Evolutionary conservation across 1,140 invertebrate species (phyloP), one percentile per base, ranked within the genome.

Genomic region (Glomeris maerens): DNA sequence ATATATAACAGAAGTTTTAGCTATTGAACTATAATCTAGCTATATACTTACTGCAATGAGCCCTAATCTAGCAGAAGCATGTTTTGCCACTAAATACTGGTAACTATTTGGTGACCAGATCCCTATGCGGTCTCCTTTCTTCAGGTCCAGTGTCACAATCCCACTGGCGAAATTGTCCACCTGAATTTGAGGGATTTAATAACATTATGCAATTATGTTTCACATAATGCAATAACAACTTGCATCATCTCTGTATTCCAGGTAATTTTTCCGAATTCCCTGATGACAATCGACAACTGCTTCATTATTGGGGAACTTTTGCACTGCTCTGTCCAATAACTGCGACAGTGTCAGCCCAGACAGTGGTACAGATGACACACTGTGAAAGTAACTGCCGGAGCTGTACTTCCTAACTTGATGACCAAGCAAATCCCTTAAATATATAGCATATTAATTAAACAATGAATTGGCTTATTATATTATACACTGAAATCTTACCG

Each of bases 41-140:
- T n/a, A n/a, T n/a, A n/a, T n/a, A n/a, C n/a, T 71, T 70, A 88
- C 91, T 49, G 83, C 65, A 51, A 92, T 75, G 0, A 92, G 65
- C 0, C 93, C 94, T 7, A 79, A 78, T 55, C 87, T 78, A 0
- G 81, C 78, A 2, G 83, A 78, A 1, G 81, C 91, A 54, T 87
- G 70, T 57, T 82, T 74, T 0, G 78, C 71, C 0, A 93, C 59
- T 2, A 84, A 71, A 90, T 91, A 98, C 59, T 86, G 79, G 3
- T 78, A 61, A 23, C 74, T 73, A 66, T 96, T 98, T 0, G 90
- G 88, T 0, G 80, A 78, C 84, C 86, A 95, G 13, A 97, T 71
- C 0, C 83, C 92, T 2, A 98, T 57, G 4, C 83, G 65, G 60
- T 97, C 92, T 0, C 88, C 89, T 45, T 69, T 74, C 52, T 79